phyloP scores from a whole-genome alignment of 1,140 invertebrate genomes.

The Drosophila littoralis region DNA sequence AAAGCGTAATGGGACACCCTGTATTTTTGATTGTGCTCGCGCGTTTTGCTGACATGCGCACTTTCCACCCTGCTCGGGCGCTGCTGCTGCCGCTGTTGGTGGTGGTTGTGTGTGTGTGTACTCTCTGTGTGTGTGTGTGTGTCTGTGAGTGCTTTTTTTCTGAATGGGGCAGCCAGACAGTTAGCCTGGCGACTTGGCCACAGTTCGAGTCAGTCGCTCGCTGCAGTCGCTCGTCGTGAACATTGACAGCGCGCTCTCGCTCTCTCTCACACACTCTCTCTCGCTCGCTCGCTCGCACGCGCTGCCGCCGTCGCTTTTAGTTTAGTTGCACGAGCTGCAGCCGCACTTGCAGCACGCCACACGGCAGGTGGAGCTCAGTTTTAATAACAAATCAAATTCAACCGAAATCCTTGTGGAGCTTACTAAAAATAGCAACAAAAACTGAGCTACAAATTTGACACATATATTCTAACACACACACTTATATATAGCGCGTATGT shows the following conservation, averaged over 20 bases:
- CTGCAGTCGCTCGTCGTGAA: constrained; percentile 57
- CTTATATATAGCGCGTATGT: constrained; percentile 32
- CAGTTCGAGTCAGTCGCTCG: constrained; percentile 63
- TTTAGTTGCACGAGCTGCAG: constrained; percentile 22
- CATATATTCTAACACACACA: constrained; percentile 7
- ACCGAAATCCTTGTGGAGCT: constrained; percentile 13
- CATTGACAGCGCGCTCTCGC: constrained; percentile 15
- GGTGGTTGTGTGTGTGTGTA: neutral
- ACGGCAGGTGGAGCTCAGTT: neutral
- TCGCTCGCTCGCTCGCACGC: neutral
- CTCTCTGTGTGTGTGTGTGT: neutral
- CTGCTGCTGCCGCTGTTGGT: constrained; percentile 18
- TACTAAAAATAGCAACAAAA: constrained; percentile 57
- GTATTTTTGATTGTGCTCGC: constrained; percentile 44
- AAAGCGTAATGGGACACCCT: constrained; percentile 12
- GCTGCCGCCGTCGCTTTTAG: constrained; percentile 5
- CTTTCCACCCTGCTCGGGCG: constrained; percentile 49
- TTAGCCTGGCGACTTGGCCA: constrained; percentile 23
- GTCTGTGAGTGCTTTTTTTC: constrained; percentile 29
- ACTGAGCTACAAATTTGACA: constrained; percentile 28
- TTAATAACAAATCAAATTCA: neutral
- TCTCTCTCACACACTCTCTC: neutral
- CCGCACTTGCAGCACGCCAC: constrained; percentile 18
- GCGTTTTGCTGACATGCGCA: constrained; percentile 73
- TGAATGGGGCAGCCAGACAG: constrained; percentile 41